Evolutionary conservation across 2,113 vertebrate species (phyloP), one percentile per base, ranked within the genome.

Genomic region (Empidonax alnorum): DNA sequence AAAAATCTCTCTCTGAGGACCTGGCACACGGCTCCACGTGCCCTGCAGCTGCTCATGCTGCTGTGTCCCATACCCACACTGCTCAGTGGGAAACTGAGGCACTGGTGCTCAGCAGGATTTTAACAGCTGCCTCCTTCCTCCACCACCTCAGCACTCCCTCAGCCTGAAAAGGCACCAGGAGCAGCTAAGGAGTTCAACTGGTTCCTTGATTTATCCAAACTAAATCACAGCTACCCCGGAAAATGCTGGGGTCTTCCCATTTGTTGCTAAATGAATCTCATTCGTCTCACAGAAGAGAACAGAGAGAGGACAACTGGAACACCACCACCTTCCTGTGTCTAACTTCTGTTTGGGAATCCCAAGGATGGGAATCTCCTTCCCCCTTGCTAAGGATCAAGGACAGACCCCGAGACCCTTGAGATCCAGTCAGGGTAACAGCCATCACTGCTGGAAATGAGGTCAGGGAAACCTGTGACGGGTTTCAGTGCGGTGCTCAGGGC

Each of bases 1-100:
- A 74, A 63, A 50, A 55, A 20, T 12, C 72, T 37, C 59, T n/a
- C 49, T 44, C 69, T 16, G 67, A 91, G 80, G 74, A 56, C 49
- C 6, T 0, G 0, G 33, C 1, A 6, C 2, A 12, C 0, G 2
- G 75, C 44, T 71, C 83, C 67, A 50, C 3, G 0, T n/a, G 17
- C 46, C 53, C 68, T 39, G 49, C 53, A 65, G 65, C 49, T 0
- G 1, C 61, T 68, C 63, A 7, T 12, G 1, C 41, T 10, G 50
- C 20, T 16, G 42, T 58, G 50, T 27, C 86, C 39, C 37, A 39
- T 27, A 4, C 0, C 0, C 39, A 25, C 41, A n/a, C 7, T 1
- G 1, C 79, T 67, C 76, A 11, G 21, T 2, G 1, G 61, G 30
- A 37, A 62, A 31, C 35, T 31, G 56, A 22, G 4, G 74, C 9